phyloP scores from a whole-genome alignment of 2,797 vertebrate genomes.

The Macroramphosus scolopax region DNA sequence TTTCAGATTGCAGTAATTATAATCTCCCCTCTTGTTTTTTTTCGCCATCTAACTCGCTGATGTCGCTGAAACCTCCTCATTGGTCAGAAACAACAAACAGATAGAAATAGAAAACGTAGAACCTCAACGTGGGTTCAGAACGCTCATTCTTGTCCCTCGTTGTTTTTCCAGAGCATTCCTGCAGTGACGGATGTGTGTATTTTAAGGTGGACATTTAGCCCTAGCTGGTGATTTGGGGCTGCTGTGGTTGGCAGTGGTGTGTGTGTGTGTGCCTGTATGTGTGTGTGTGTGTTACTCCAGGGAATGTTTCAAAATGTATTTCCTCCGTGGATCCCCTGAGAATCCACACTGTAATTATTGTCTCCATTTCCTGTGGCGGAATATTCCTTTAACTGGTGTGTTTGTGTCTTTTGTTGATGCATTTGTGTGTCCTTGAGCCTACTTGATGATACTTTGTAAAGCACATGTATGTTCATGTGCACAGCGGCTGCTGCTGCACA shows the following conservation, averaged over 20 bases:
- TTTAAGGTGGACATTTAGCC: slow-evolving; percentile 72
- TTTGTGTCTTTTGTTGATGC: slow-evolving; percentile 29
- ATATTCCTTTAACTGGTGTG: slow-evolving; percentile 49
- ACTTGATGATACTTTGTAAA: neutral
- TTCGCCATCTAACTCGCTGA: slow-evolving; percentile 5
- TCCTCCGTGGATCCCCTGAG: slow-evolving; percentile 61
- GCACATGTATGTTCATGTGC: neutral
- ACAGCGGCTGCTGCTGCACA: neutral
- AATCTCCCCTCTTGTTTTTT: neutral
- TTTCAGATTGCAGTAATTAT: slow-evolving; percentile 2
- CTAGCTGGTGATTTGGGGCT: slow-evolving; percentile 74
- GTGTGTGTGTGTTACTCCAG: slow-evolving; percentile 38
- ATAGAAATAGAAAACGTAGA: slow-evolving; percentile 62
- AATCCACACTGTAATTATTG: slow-evolving; percentile 69
- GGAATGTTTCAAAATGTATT: slow-evolving; percentile 60
- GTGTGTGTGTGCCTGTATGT: slow-evolving; percentile 39
- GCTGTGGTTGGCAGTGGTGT: slow-evolving; percentile 57
- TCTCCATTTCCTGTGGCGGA: slow-evolving; percentile 49
- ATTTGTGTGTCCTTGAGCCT: slow-evolving; percentile 3
- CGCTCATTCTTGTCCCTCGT: slow-evolving; percentile 36
- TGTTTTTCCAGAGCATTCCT: slow-evolving; percentile 72
- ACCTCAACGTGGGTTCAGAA: slow-evolving; percentile 30
- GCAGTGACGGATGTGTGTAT: slow-evolving; percentile 59
- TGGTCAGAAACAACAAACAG: slow-evolving; percentile 51
- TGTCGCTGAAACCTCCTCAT: slow-evolving; percentile 18